Evolutionary conservation across 2,888 invertebrate genomes (phyloP).

Genomic region (Itoplectis maculator): DNA sequence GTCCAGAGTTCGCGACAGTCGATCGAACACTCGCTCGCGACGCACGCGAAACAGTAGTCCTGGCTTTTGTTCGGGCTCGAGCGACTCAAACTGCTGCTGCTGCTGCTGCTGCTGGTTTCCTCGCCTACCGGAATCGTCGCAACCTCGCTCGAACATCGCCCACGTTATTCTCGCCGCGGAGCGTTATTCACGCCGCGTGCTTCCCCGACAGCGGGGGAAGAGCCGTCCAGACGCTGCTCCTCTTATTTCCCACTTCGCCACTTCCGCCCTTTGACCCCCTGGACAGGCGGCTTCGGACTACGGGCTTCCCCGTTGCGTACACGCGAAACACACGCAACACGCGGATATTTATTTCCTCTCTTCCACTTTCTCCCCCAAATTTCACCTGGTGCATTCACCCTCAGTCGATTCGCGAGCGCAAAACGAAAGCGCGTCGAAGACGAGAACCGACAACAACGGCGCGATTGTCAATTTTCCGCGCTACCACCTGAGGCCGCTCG

Average conservation of each 20-base stretch:
- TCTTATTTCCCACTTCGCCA: neutral
- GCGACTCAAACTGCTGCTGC: slow-evolving; percentile 70
- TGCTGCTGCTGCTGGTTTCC: slow-evolving; percentile 77
- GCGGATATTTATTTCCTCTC: no score
- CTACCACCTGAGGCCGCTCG: slow-evolving; percentile 15
- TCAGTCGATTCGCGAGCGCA: no score
- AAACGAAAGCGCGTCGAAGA: no score
- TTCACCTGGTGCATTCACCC: no score
- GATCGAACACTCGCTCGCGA: slow-evolving; percentile 13
- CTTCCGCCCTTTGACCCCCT: neutral
- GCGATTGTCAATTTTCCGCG: neutral
- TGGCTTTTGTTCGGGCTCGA: slow-evolving; percentile 63
- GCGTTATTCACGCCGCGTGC: slow-evolving; percentile 28
- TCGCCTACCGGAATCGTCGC: slow-evolving; percentile 72
- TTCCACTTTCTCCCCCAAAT: no score
- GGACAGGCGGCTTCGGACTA: no score
- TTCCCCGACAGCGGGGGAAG: slow-evolving; percentile 8
- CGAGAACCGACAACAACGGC: slow-evolving; percentile 23
- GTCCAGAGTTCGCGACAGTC: slow-evolving; percentile 11
- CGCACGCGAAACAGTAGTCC: slow-evolving; percentile 13
- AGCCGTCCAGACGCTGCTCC: slow-evolving; percentile 18
- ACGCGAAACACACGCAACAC: no score
- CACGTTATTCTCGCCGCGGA: slow-evolving; percentile 66
- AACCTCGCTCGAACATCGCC: slow-evolving; percentile 79
- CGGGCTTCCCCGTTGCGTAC: no score